phyloP scores from a whole-genome alignment of 1,140 invertebrate genomes.

The Dendroctonus valens region DNA sequence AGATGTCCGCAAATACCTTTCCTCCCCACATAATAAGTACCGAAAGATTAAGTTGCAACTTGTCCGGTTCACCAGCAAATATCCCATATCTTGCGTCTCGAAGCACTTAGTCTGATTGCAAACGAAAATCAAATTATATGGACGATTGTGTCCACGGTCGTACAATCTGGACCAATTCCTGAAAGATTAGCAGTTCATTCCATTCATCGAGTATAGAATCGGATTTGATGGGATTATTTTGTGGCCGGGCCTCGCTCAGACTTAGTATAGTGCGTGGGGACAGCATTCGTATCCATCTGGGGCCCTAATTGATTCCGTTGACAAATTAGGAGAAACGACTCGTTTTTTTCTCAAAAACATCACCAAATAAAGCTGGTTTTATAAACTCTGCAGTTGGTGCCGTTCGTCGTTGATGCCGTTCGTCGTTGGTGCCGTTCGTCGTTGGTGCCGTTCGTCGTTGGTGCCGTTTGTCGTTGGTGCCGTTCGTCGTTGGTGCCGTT shows the following conservation, averaged over 20 bases:
- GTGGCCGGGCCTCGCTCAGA: background rate
- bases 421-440: too few relatives aligned
- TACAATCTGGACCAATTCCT: constrained; percentile 23
- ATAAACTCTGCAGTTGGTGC: too few relatives aligned
- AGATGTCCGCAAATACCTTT: background rate
- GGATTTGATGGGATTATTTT: constrained; percentile 26
- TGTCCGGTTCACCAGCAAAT: constrained; percentile 10
- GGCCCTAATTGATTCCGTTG: too few relatives aligned
- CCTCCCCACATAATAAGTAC: constrained; percentile 17
- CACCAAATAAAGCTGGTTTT: too few relatives aligned
- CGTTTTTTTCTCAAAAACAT: too few relatives aligned
- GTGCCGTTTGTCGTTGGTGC: too few relatives aligned
- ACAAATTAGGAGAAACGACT: too few relatives aligned
- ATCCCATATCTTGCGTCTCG: constrained; percentile 13
- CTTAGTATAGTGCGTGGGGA: too few relatives aligned
- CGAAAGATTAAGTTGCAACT: constrained; percentile 27
- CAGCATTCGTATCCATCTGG: too few relatives aligned
- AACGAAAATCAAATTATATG: constrained; percentile 34
- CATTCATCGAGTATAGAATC: constrained; percentile 20
- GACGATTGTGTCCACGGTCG: constrained; percentile 25
- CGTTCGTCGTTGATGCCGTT: too few relatives aligned
- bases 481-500: too few relatives aligned
- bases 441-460: too few relatives aligned
- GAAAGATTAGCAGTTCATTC: constrained; percentile 30
- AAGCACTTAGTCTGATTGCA: constrained; percentile 33